Evolutionary conservation across 2,888 invertebrate genomes (phyloP), one percentile per base, ranked within the genome.

Genomic region (Taphrorychus bicolor): DNA sequence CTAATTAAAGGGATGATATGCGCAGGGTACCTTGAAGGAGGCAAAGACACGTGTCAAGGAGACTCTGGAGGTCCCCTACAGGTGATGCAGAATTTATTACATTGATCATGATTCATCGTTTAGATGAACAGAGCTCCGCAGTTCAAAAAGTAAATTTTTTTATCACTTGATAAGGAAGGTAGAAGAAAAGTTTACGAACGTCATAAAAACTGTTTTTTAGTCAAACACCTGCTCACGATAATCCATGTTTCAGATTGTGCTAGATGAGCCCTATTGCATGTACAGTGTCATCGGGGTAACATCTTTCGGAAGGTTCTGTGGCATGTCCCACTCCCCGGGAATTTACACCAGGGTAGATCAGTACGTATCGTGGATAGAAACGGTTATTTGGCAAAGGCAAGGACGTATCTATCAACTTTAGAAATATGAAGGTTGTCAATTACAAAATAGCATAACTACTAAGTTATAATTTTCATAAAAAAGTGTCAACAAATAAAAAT

Each of bases 351-450:
- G 83, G 61, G 83, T 85, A 0, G 83, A 82, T 2, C 19, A 78
- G 60, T 86, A 83, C 69, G 40, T 85, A 1, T 70, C 82, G 3
- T 86, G 86, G 86, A 83, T 86, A 56, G 85, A 86, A 75, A 75
- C 76, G 21, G 77, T 76, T 17, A 82, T 85, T n/a, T 86, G 85
- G 59, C 5, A 11, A 4, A 23, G 24, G n/a, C n/a, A n/a, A n/a
- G n/a, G n/a, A n/a, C n/a, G n/a, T n/a, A n/a, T n/a, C n/a, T n/a
- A n/a, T n/a, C n/a, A n/a, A n/a, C n/a, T n/a, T n/a, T n/a, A n/a
- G n/a, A n/a, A n/a, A n/a, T n/a, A n/a, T n/a, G n/a, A n/a, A n/a
- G n/a, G n/a, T n/a, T n/a, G n/a, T n/a, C n/a, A n/a, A n/a, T n/a
- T n/a, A n/a, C n/a, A n/a, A n/a, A n/a, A n/a, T n/a, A n/a, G n/a